Evolutionary conservation across 2,113 vertebrate genomes (phyloP), one percentile per base, ranked within the genome.

Genomic region (Saimiri boliviensis): DNA sequence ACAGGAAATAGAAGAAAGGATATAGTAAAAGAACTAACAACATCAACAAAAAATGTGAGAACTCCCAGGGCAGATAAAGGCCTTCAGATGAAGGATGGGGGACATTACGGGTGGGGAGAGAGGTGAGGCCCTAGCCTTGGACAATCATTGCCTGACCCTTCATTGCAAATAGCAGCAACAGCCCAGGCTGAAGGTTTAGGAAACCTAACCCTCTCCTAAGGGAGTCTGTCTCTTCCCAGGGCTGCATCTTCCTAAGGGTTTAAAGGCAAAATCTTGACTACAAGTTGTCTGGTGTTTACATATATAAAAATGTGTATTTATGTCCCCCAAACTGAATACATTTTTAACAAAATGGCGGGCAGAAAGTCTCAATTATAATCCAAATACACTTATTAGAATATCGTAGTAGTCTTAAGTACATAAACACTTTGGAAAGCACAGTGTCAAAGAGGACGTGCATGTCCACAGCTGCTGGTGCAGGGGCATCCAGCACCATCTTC

Each of bases 341-440:
- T 54, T 86, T 94, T 91, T 37, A 92, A 95, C 16, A 80, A 93
- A 84, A 87, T 47, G 27, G 63, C 25, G 6, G 13, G n/a, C 47
- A 87, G n/a, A 27, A 91, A 73, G 52, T 49, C 52, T 87, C 60
- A 91, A 74, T 87, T 88, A 73, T 19, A 80, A 13, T 11, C 35
- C 73, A 37, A 79, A 93, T 56, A 83, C 11, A 27, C 71, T 58
- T 86, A 77, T 37, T 79, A 74, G 40, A 79, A 77, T 20, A 71
- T 12, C n/a, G 37, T 3, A 71, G 58, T 3, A 58, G 35, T 66
- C 30, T 13, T 16, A 95, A 73, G 0, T 66, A 10, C n/a, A 21
- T 14, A 40, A 73, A n/a, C 10, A 66, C 42, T 91, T 54, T 79
- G 54, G 40, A 58, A 77, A 91, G 76, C 47, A 76, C 0, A 0